Base-by-base conservation (phyloP, 2,113 vertebrate species). In the Campylomormyrus numenius region DNA sequence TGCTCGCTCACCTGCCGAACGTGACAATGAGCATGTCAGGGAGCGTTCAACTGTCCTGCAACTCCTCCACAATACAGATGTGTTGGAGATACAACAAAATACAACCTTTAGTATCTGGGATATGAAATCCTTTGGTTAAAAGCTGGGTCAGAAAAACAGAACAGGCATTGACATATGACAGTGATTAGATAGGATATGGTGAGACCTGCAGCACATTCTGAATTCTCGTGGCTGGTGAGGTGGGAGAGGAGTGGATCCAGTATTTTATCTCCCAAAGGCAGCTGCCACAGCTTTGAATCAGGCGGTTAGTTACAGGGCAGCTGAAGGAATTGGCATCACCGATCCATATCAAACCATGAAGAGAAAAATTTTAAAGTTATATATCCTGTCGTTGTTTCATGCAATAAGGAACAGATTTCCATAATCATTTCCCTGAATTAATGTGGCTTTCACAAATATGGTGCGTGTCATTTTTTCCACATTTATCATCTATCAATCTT, bases 291-390 rank as follows among this genome's bases (percentile, higher is more conserved):
- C 89, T 2, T 53, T 88, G 70, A 93, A 93, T 95, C 92, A 88
- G 93, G 94, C 92, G 90, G 93, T 94, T 95, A 93, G 91, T 95
- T 93, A 90, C 4, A n/a, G 2, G 77, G 56, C 84, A 91, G 92
- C 50, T 77, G 91, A 24, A 93, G 27, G 53, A 91, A 93, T 19
- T 90, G 70, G 70, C 5, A 5, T 35, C 70, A 77, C 31, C 11
- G 4, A 39, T 39, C 70, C 27, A 77, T 77, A 77, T 77, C 35
- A 77, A 77, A 77, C 74, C 27, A 39, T 19, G 70, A 77, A 9
- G 70, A 77, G 31, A n/a, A 66, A 77, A 35, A 77, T 6, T 35
- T 74, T 35, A 15, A 74, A 74, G 13, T 35, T 74, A 15, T 35
- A 74, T 35, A 74, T 74, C 27, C 70, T 39, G 27, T 39, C 45